Conservation (phyloP, 2,797 vertebrate genomes). For the Pterois miles region DNA sequence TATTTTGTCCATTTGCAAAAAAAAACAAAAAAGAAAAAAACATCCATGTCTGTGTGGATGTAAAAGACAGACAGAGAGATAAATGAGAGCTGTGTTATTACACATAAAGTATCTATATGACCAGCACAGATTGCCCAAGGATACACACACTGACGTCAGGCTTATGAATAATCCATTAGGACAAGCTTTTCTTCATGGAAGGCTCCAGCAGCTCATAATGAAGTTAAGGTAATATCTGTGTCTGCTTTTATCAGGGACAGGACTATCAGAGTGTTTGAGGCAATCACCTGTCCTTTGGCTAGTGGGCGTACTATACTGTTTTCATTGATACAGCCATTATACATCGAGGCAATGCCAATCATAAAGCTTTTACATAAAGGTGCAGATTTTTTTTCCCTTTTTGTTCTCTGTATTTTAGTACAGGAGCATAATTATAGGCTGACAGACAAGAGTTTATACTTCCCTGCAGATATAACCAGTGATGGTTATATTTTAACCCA, state of each 20-base stretch:
- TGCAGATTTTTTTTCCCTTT: not conserved
- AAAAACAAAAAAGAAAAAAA: no score
- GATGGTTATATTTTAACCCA: not conserved
- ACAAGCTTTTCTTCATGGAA: conserved; percentile 33
- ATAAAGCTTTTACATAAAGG: conserved; percentile 2
- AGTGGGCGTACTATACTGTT: conserved; percentile 1
- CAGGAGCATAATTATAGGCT: not conserved
- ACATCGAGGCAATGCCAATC: conserved; percentile 8
- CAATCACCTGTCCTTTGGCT: conserved; percentile 37
- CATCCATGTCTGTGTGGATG: not conserved
- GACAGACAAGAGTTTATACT: not conserved
- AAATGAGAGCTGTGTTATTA: conserved; percentile 18
- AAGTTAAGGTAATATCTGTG: conserved; percentile 64
- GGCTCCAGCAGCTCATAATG: conserved; percentile 49
- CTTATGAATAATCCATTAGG: conserved; percentile 76
- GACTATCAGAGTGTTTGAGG: conserved; percentile 38
- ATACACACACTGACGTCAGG: conserved; percentile 51
- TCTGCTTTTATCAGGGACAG: conserved; percentile 52
- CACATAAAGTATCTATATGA: conserved; percentile 40
- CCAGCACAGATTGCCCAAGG: conserved; percentile 56
- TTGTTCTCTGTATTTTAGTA: not conserved
- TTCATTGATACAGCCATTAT: conserved; percentile 21
- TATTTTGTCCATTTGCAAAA: not conserved
- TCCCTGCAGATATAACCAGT: not conserved
- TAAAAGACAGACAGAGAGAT: not conserved